Base-by-base conservation (phyloP, 2,113 vertebrate species). In the Coptodon bakossiorum region DNA sequence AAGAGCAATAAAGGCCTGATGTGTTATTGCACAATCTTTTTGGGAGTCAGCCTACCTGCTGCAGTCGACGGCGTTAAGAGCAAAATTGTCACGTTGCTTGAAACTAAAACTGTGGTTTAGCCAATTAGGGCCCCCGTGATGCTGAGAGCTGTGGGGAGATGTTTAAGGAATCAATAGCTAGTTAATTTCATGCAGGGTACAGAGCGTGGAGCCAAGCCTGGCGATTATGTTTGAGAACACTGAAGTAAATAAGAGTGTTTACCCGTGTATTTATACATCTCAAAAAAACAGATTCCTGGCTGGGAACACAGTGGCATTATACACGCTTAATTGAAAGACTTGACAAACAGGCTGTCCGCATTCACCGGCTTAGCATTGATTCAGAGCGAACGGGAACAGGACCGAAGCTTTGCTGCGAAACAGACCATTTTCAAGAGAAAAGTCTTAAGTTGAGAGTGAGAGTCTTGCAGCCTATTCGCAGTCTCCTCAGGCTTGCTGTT, bases 101-200 rank as follows among this genome's bases (percentile, higher is more conserved):
- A 87, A 89, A 89, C n/a, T 54, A 45, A 92, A 91, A 56, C 66
- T 76, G 57, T 10, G 34, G 40, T 88, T 90, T 81, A 52, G 90
- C 92, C 91, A 87, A 91, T 92, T 91, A 88, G 82, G 82, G 79
- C 24, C 14, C n/a, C 53, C 34, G 56, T 34, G 11, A 82, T 84
- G 89, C 86, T 84, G 84, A 83, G 90, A 90, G 56, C 66, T 89
- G 85, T 83, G 73, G 43, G 81, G 76, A 86, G 66, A 88, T 86
- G 84, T 91, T 93, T 82, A 73, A 88, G 66, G 80, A 93, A 93
- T 94, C 92, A 94, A 95, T 92, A 87, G 94, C 56, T 2, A 83
- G 88, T 90, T 94, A 89, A 95, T 95, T 94, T 95, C 90, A 95
- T 92, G 90, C 95, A 90, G 86, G 68, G 80, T 85, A 93, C 89